Evolutionary conservation across 2,888 invertebrate genomes (phyloP), one percentile per base, ranked within the genome.

Genomic region (Ctenicera cuprea): DNA sequence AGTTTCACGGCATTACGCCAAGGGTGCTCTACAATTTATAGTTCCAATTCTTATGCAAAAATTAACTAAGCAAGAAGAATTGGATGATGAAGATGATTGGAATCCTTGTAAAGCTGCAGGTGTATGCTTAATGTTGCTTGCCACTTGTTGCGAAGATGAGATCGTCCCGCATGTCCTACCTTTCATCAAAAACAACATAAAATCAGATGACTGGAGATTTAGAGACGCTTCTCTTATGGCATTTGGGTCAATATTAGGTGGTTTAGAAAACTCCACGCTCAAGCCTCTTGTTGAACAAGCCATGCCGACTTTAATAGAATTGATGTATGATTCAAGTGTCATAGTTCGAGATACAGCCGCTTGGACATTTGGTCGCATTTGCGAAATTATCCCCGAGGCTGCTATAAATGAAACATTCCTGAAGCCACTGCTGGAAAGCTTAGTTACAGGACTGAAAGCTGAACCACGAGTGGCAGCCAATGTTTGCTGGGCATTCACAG

Each of bases 61-160:
- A 83, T 89, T 99, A 33, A 97, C 98, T 7, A 97, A 98, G 87
- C 98, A 99, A 89, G 97, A 97, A 85, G 98, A 99, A 86, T 92
- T 94, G 81, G 99, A 99, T 85, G 98, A 99, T 87, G 99, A 99
- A 86, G 96, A 99, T 84, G 98, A 98, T 83, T 99, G 99, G 99
- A 99, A 98, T 87, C 99, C 99, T 0, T 96, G 97, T 80, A 99
- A 99, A 89, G 98, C 99, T 0, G 97, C 99, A 2, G 98, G 99
- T 38, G 99, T 99, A 3, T 99, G 99, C 86, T 90, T 99, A 26
- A 99, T 99, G 97, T 90, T 99, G 59, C 89, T 99, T 79, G 96
- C 99, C 18, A 95, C 97, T 57, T 99, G 99, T 85, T 98, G 98
- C 85, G 98, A 98, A 87, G 97, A 99, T 86, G 96, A 95, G 84